phyloP scores from a whole-genome alignment of 2,888 invertebrate genomes.

The Pseudoips prasinana region DNA sequence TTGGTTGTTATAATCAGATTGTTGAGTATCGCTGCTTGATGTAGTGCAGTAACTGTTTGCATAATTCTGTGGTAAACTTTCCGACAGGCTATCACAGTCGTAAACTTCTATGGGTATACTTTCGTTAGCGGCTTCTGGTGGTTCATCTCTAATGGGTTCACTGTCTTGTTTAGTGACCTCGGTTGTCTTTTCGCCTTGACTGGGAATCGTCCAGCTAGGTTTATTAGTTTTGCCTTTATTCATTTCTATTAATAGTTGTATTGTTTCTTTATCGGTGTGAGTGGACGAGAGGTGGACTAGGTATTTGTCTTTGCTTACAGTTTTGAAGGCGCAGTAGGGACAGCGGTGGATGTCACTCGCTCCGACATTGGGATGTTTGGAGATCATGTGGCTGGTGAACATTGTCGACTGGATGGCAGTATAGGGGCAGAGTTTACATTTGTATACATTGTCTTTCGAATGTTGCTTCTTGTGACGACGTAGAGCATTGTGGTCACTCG shows the following conservation, averaged over 20 bases:
- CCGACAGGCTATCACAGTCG: conserved; percentile 70
- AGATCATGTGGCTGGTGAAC: conserved; percentile 89
- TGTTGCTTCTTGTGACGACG: conserved; percentile 90
- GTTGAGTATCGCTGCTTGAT: conserved; percentile 41
- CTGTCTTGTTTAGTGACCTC: conserved; percentile 44
- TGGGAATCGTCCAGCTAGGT: conserved; percentile 72
- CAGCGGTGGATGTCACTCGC: conserved; percentile 84
- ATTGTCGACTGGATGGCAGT: conserved; percentile 90
- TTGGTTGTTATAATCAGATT: conserved; percentile 47
- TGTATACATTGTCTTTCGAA: conserved; percentile 88
- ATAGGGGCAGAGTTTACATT: conserved; percentile 90
- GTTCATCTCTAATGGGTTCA: conserved; percentile 26
- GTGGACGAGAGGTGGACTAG: conserved; percentile 72
- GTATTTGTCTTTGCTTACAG: conserved; percentile 85
- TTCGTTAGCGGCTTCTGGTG: conserved; percentile 49
- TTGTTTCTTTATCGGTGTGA: conserved; percentile 73
- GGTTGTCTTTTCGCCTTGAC: conserved; percentile 46
- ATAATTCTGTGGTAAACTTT: conserved; percentile 58
- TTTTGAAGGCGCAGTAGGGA: conserved; percentile 82
- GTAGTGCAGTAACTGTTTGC: conserved; percentile 56
- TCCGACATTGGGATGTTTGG: conserved; percentile 88
- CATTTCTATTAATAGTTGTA: conserved; percentile 61
- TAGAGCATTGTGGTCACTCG: conserved; percentile 91
- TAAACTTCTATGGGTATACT: conserved; percentile 68
- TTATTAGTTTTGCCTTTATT: conserved; percentile 53